Percentiles rank a stretch among this genome's conserved stretches.
phyloP scores from a whole-genome alignment of 1,140 invertebrate genomes.

The Grapholita molesta region DNA sequence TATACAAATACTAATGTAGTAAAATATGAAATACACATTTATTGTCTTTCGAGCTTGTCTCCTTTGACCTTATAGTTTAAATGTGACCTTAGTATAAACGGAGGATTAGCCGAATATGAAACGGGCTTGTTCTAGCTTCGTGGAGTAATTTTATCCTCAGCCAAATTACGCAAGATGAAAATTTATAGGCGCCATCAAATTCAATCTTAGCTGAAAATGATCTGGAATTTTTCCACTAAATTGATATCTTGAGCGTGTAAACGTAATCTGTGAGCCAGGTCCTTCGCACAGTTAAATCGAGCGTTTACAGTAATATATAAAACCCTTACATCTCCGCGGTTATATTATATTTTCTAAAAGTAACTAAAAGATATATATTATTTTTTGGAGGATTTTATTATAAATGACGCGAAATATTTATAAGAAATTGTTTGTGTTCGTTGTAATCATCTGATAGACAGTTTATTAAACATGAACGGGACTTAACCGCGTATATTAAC shows the following conservation, averaged over 20 bases:
- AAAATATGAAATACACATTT: not conserved
- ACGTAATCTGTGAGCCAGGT: not conserved
- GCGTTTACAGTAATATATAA: no score
- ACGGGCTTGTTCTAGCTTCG: not conserved
- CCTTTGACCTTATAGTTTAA: not conserved
- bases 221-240: not conserved
- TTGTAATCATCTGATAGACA: no score
- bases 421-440: no score
- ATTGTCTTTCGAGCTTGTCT: not conserved
- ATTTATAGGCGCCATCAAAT: constrained; percentile 4
- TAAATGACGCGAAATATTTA: no score
- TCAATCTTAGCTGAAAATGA: constrained; percentile 1
- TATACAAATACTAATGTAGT: not conserved
- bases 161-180: constrained; percentile 1
- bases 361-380: no score
- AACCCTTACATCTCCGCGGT: no score
- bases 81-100: not conserved
- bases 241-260: not conserved
- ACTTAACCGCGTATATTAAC: no score
- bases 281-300: not conserved
- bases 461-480: no score
- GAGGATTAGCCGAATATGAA: not conserved
- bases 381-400: no score
- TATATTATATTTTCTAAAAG: no score
- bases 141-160: not conserved